phyloP scores from a whole-genome alignment of 2,888 invertebrate genomes.

The Rhagonycha lutea region DNA sequence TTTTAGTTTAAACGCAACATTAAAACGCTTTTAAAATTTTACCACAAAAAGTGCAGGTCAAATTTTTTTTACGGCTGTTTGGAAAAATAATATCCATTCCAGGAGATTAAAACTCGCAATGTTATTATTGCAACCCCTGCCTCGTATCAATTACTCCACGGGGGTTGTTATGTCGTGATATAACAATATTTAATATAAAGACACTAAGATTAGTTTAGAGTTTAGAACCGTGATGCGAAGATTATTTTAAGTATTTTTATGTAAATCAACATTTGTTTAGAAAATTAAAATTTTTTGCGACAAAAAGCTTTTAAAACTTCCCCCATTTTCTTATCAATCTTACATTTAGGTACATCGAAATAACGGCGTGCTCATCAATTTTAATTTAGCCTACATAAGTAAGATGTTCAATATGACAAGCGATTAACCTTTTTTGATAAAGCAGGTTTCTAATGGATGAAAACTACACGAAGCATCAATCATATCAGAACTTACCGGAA shows the following conservation, averaged over 20 bases:
- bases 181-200: neutral
- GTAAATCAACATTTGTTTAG: neutral
- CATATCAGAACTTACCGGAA: constrained; percentile 68
- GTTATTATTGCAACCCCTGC: neutral
- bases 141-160: neutral
- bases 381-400: constrained; percentile 11
- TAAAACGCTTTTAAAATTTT: neutral
- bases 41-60: neutral
- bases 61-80: neutral
- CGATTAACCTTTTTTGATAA: constrained; percentile 12
- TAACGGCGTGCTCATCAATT: constrained; percentile 8
- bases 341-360: neutral
- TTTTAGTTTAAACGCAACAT: neutral
- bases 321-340: neutral
- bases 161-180: neutral
- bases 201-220: neutral
- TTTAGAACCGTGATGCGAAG: neutral
- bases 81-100: neutral
- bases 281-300: neutral
- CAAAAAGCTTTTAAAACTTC: neutral
- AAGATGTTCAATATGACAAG: constrained; percentile 15
- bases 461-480: constrained; percentile 9
- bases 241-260: neutral
- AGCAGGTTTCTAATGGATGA: constrained; percentile 13
- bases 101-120: neutral